These are phyloP conservation scores for Nautilus pompilius DNA, from an alignment of 1,140 invertebrate species.

Conservation along the genomic window DNA sequence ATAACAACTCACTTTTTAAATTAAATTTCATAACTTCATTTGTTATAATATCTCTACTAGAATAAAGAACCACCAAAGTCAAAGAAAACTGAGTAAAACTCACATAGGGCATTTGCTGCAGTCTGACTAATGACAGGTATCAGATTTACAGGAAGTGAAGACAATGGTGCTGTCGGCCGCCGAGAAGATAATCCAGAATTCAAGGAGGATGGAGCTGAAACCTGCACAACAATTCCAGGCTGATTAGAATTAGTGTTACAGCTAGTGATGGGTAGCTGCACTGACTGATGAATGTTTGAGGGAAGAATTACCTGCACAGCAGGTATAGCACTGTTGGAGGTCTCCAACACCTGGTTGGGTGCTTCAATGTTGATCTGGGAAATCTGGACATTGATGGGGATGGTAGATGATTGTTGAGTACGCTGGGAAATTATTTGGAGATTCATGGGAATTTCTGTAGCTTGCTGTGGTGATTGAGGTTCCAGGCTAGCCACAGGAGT, in stretches of 20 bases:
- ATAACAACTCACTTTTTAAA: too few species aligned
- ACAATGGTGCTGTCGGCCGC: too few species aligned
- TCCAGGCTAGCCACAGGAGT: neutral
- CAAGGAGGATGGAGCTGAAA: neutral
- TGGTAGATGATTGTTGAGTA: neutral
- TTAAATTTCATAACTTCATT: too few species aligned
- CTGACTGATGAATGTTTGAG: neutral
- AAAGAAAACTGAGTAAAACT: too few species aligned
- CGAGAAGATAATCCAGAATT: too few species aligned
- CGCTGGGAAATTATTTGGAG: neutral
- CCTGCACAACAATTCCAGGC: neutral
- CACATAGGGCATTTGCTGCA: too few species aligned
- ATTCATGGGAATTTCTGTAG: neutral
- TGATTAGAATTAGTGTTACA: too few species aligned
- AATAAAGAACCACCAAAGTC: too few species aligned
- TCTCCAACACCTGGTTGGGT: neutral
- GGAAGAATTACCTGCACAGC: neutral
- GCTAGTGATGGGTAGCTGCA: neutral
- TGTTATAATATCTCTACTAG: too few species aligned
- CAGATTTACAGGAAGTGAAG: too few species aligned
- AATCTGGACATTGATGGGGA: slow-evolving; percentile 26
- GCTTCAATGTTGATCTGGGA: slow-evolving; percentile 64
- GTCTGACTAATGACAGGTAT: too few species aligned
- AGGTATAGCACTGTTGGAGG: neutral
- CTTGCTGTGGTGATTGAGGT: neutral